Evolutionary conservation across 2,888 invertebrate species (phyloP).

Genomic region (Yponomeuta malinellus): DNA sequence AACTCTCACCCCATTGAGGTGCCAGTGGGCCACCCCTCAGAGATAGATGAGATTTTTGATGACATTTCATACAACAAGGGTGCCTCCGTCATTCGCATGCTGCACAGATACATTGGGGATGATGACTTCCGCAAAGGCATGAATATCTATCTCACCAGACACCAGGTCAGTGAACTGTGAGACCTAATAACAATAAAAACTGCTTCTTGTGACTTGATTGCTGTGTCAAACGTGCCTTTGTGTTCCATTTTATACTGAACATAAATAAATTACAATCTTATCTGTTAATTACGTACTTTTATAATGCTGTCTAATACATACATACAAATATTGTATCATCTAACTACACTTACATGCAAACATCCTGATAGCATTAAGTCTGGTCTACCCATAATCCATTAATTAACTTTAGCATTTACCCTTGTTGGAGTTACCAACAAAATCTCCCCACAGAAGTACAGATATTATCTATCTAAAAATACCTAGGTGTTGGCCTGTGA

Average conservation of each 20-base stretch:
- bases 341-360: neutral
- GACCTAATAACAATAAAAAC: neutral
- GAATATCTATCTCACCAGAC: slow-evolving; percentile 90
- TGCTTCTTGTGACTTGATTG: neutral
- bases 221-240: neutral
- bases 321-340: neutral
- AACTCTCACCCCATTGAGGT: slow-evolving; percentile 98
- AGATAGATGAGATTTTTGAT: slow-evolving; percentile 98
- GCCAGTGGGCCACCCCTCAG: slow-evolving; percentile 94
- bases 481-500: neutral
- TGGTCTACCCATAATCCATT: too few species aligned
- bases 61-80: slow-evolving; percentile 98
- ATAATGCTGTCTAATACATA: neutral
- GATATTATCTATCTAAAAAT: too few species aligned
- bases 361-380: too few species aligned
- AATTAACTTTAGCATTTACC: too few species aligned
- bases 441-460: too few species aligned
- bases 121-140: slow-evolving; percentile 94
- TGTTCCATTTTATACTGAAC: too few species aligned
- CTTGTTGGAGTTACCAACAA: too few species aligned
- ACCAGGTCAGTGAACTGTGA: slow-evolving; percentile 68
- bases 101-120: slow-evolving; percentile 95
- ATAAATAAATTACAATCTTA: neutral
- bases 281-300: neutral
- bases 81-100: slow-evolving; percentile 95